Evolutionary conservation across 2,113 vertebrate species (phyloP), one percentile per base, ranked within the genome.

Genomic region (Silurus glanis): DNA sequence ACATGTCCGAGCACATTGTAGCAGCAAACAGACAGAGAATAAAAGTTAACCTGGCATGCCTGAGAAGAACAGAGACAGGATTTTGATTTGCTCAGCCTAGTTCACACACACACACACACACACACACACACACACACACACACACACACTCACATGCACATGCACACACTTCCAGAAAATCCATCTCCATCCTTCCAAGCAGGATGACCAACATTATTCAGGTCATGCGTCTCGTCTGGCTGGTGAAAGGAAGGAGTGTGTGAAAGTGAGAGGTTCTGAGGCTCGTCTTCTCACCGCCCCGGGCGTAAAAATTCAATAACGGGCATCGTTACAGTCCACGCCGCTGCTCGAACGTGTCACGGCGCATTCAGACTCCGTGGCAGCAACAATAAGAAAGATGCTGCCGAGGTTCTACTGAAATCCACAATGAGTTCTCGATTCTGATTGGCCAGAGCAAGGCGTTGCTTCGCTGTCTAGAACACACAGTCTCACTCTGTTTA

Each of bases 291-390:
- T 62, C 10, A 86, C 69, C 69, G 59, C 72, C 83, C 56, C 1
- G 83, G 83, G 83, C 83, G 81, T 14, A 19, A 85, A 56, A 85
- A 90, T 88, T 85, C 85, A 88, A 90, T 88, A 87, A 74, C 74
- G 83, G 25, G 53, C 51, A 88, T 88, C 78, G 88, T 84, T 85
- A 85, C 82, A 87, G 72, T 61, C 75, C 87, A 66, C 66, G 83
- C 64, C 19, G 21, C 72, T 59, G 78, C 64, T 83, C 66, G 83
- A 82, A 85, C 79, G 81, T 56, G 67, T 76, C 56, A 85, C 21
- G 56, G 45, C 45, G 53, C 58, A 85, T 23, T 76, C 45, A 76
- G 74, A 6, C 21, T n/a, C 0, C 2, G 23, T 7, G 69, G 14
- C 5, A 47, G 47, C 12, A 75, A 49, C 9, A 19, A 16, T 23